These are phyloP conservation scores for Uloborus plumipes DNA, from an alignment of 2,888 invertebrate genomes.

Conservation along the genomic window DNA sequence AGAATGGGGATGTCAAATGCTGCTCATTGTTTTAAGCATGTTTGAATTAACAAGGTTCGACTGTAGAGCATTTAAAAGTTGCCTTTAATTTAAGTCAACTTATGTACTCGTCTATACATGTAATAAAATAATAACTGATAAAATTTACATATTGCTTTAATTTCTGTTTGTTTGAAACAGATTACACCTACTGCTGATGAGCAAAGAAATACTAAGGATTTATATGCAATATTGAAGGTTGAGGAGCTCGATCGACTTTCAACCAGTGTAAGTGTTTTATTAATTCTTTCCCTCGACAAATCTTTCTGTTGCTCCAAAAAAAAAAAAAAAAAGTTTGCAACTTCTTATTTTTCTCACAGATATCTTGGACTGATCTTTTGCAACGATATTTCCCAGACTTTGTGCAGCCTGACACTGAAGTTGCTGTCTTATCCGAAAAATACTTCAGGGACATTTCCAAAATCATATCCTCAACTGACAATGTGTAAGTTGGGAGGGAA, in stretches of 20 bases:
- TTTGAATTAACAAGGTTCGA: too few relatives aligned
- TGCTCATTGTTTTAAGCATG: too few relatives aligned
- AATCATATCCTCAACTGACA: constrained; percentile 74
- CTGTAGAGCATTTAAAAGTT: too few relatives aligned
- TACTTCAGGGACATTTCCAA: constrained; percentile 75
- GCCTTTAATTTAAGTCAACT: too few relatives aligned
- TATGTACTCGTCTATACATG: too few relatives aligned
- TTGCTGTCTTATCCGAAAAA: constrained; percentile 74
- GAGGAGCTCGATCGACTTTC: constrained; percentile 51
- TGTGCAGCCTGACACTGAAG: constrained; percentile 72
- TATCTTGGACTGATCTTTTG: constrained; percentile 69
- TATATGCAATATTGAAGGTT: constrained; percentile 46
- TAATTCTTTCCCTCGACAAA: not conserved
- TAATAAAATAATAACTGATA: too few relatives aligned
- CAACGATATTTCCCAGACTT: constrained; percentile 73
- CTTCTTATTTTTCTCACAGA: constrained; percentile 32
- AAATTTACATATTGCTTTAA: too few relatives aligned
- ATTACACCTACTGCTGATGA: constrained; percentile 45
- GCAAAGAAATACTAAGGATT: constrained; percentile 34
- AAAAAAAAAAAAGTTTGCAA: not conserved
- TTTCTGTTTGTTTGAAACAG: constrained; percentile 1
- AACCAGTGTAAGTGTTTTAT: constrained; percentile 48
- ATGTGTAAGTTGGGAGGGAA: constrained; percentile 20
- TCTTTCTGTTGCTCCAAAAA: not conserved
- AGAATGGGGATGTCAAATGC: too few relatives aligned